Percentiles rank a stretch among this genome's conserved stretches.
phyloP scores from a whole-genome alignment of 1,140 invertebrate genomes.

The Epicauta chinensis region DNA sequence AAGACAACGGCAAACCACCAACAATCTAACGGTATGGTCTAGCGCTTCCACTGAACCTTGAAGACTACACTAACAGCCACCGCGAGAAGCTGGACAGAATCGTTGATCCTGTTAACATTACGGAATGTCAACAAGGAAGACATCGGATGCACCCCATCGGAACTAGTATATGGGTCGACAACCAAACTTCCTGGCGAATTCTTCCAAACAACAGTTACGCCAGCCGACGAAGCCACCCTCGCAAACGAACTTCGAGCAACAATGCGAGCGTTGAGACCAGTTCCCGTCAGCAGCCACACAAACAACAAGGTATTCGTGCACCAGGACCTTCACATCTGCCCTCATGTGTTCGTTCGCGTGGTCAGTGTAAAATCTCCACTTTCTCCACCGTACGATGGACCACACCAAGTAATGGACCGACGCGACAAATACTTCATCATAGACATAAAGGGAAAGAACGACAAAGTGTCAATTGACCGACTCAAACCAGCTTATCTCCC shows the following conservation, averaged over 20 bases:
- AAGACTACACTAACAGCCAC: slow-evolving; percentile 28
- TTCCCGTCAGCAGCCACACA: slow-evolving; percentile 17
- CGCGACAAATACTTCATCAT: slow-evolving; percentile 6
- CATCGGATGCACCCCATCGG: too few relatives aligned
- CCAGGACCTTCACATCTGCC: slow-evolving; percentile 15
- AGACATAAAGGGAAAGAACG: slow-evolving; percentile 20
- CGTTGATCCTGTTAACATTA: slow-evolving; percentile 26
- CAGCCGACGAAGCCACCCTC: too few relatives aligned
- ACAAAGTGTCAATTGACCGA: background rate
- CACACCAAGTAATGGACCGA: slow-evolving; percentile 1
- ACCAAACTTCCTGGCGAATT: too few relatives aligned
- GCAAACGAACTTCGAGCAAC: background rate
- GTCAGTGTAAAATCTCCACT: slow-evolving; percentile 17
- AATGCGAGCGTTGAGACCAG: slow-evolving; percentile 12
- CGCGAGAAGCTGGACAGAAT: background rate
- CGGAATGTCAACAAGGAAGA: too few relatives aligned
- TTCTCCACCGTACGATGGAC: slow-evolving; percentile 15
- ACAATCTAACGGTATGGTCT: slow-evolving; percentile 33
- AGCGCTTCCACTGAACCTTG: slow-evolving; percentile 32
- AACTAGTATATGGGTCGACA: too few relatives aligned
- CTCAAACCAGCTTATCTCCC: background rate
- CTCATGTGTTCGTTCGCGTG: slow-evolving; percentile 27
- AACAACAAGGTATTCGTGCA: slow-evolving; percentile 17
- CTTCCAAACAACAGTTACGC: too few relatives aligned
- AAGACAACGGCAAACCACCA: slow-evolving; percentile 10